phyloP scores from a whole-genome alignment of 2,113 vertebrate species.

The Thermophis baileyi region DNA sequence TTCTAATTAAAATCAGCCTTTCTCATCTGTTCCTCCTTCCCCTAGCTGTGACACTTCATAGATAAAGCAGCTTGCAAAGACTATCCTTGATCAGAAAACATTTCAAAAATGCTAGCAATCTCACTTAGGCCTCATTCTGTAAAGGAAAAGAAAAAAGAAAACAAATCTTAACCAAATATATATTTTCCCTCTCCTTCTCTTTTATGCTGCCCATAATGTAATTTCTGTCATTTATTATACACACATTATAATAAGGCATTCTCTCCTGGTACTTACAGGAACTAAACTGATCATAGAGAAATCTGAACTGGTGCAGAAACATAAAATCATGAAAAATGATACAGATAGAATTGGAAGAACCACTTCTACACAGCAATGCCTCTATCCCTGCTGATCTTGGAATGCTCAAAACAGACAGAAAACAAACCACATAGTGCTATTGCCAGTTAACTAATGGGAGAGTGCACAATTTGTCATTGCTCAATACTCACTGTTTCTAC shows the following conservation, averaged over 20 bases:
- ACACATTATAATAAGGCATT: background rate
- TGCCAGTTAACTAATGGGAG: background rate
- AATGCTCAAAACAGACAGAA: background rate
- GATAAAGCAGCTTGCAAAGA: background rate
- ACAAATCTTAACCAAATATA: background rate
- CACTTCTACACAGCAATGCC: background rate
- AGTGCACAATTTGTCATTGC: background rate
- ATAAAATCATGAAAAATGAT: background rate
- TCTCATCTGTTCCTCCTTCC: background rate
- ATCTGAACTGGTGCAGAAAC: background rate
- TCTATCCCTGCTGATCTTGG: background rate
- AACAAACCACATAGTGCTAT: background rate
- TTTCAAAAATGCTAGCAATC: background rate
- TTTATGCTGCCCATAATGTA: background rate
- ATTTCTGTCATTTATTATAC: background rate
- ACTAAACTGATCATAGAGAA: background rate
- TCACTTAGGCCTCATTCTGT: background rate
- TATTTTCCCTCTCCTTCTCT: background rate
- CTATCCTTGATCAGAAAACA: background rate
- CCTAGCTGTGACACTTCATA: too few species aligned
- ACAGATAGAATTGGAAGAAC: background rate
- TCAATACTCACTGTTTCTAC: background rate
- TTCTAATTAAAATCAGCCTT: background rate
- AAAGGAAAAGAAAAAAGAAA: background rate
- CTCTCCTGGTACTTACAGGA: background rate